Evolutionary conservation across 2,888 invertebrate genomes (phyloP), one percentile per base, ranked within the genome.

Genomic region (Acronicta psi): DNA sequence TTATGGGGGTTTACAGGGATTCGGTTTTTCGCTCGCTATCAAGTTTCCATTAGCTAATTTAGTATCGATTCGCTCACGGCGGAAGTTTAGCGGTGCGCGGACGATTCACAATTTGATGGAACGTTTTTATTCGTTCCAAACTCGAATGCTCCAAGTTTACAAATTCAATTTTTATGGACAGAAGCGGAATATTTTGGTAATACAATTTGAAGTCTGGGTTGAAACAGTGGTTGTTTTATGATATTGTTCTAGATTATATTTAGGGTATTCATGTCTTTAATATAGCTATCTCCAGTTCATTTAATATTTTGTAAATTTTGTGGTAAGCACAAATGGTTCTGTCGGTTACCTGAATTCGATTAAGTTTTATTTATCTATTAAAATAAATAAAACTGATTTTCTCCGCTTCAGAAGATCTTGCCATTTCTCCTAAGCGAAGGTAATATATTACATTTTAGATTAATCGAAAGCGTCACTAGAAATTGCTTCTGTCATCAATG

Each of bases 21-120:
- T 83, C 82, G 73, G 83, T 92, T 93, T 92, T 93, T 92, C 91
- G 91, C 79, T 75, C 83, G 88, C 92, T 91, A 93, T 93, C 93
- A 93, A 92, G 90, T 93, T 93, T 93, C 92, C 93, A 93, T 93
- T 93, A 93, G 92, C 92, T 93, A 93, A 93, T 93, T 92, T 89
- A 87, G 81, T 90, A 92, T 93, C 89, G 93, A 83, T 86, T 82
- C 75, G 77, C 79, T 77, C 75, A 83, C 86, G 85, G 88, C 81
- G 85, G 83, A 88, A 89, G 83, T 86, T 89, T 83, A 82, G 75
- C 77, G 77, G 80, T 81, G 73, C 45, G 69, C 69, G 73, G 69
- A 62, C 84, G 83, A 87, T 90, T 83, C 82, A 73, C 72, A 86
- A 86, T 88, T n/a, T 92, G 92, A 93, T 92, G 89, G 91, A 92